Evolutionary conservation across 2,113 vertebrate genomes (phyloP), one percentile per base, ranked within the genome.

Genomic region (Tupaia tana): DNA sequence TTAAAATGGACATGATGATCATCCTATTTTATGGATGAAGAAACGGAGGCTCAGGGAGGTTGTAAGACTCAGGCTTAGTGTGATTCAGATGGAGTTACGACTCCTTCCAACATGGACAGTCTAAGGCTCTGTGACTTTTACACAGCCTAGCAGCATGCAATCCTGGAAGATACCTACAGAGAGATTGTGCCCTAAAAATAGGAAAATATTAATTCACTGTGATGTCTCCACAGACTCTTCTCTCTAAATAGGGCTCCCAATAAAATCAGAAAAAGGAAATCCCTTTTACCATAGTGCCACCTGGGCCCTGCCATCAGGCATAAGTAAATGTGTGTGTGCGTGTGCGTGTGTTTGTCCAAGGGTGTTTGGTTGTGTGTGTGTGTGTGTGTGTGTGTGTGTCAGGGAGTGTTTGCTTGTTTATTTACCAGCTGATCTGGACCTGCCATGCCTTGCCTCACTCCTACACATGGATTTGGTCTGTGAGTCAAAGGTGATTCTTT

Each of bases 391-490:
- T 24, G 63, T 64, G 64, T 16, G 61, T 4, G 22, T 15, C 16
- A 24, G 24, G 2, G 52, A 24, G 4, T 11, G 27, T 19, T 52
- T 85, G 27, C n/a, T 5, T 19, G 11, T 81, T 77, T 56, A 9
- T n/a, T 43, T 58, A 64, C 24, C 27, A 0, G 9, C n/a, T 43
- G 54, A 29, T 3, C 12, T 10, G 27, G 3, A 16, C 64, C 58
- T 54, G 24, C 4, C 0, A 0, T 0, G 22, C 59, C 31, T 9
- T 12, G n/a, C 7, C 27, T 58, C 61, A 4, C 13, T 22, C 58
- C 27, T 11, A 34, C 52, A 4, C 0, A 0, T 0, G 0, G 5
- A 3, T 8, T 31, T 61, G 0, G 0, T 2, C 22, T 7, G 3
- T 15, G 70, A 59, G 20, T 29, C 29, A 6, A 1, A 15, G 4